Evolutionary conservation across 2,888 invertebrate species (phyloP).

Genomic region (Beris morrisii): DNA sequence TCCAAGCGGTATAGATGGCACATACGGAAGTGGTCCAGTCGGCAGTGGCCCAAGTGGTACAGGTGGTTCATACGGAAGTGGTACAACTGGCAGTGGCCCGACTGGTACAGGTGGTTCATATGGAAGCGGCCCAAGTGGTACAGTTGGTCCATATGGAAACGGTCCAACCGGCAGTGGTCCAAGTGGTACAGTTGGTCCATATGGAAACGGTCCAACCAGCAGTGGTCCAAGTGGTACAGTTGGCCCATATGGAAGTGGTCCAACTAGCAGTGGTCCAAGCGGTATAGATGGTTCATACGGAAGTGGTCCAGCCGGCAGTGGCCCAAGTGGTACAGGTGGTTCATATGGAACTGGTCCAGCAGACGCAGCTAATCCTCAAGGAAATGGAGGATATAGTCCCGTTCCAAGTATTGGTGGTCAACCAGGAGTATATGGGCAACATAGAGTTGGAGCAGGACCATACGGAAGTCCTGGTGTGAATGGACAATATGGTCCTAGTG

Average conservation of each 20-base stretch:
- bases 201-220: no score
- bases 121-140: no score
- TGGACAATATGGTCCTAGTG: no score
- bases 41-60: neutral
- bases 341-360: neutral
- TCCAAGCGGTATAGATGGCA: slow-evolving; percentile 5
- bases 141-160: no score
- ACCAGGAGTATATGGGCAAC: neutral
- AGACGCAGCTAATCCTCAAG: neutral
- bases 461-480: neutral
- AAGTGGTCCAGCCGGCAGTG: no score
- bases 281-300: no score
- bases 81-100: no score
- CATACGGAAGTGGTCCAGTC: neutral
- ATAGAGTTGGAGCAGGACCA: neutral
- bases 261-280: neutral
- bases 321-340: no score
- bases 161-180: no score
- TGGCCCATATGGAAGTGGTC: neutral
- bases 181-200: no score
- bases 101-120: no score
- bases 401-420: neutral
- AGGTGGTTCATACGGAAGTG: no score
- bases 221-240: neutral
- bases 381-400: neutral